Base-by-base conservation (phyloP, 1,140 invertebrate species). In the Spodoptera litura region DNA sequence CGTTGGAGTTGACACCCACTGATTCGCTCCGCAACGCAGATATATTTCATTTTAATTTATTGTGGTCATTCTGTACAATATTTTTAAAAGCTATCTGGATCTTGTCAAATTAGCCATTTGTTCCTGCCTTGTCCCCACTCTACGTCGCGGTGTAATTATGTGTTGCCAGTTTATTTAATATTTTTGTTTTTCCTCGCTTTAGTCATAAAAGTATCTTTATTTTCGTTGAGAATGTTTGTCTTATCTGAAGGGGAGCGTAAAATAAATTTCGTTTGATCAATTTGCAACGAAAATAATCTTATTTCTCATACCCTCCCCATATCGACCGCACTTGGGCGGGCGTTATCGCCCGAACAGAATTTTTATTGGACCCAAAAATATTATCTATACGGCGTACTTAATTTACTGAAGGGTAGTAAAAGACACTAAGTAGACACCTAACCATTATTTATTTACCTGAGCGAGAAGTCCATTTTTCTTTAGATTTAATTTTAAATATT, bases 241-340 rank as follows among this genome's bases (percentile, higher is more conserved):
- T 79, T 66, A 73, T 79, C 51, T 66, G 49, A 74, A 79, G 53
- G 55, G 49, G 52, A 64, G 44, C 58, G 71, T 20, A 56, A 70
- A 56, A 79, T 64, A 73, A 72, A 79, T 79, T 73, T 73, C 59
- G 70, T 79, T 79, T 79, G 70, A 79, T 79, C 70, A 79, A 73
- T 73, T 79, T 79, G 58, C 70, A 79, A 64, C 59, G 61, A 79
- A 73, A 73, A 74, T 79, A 79, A 79, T 72, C 70, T 68, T 51
- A 73, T 79, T 79, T 64, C 78, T 73, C 61, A 73, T 72, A 72
- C 68, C 70, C 70, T 55, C 59, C 55, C 59, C 59, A 31, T 56
- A 64, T 73, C 78, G 62, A 66, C 74, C 74, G 74, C 74, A 66
- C 62, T 76, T 56, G 74, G 59, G 72, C 62, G 62, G 61, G 74